These are phyloP conservation scores for Echinometra lucunter DNA, from an alignment of 53 echinoderm and acorn worm species.

Conservation along the genomic window DNA sequence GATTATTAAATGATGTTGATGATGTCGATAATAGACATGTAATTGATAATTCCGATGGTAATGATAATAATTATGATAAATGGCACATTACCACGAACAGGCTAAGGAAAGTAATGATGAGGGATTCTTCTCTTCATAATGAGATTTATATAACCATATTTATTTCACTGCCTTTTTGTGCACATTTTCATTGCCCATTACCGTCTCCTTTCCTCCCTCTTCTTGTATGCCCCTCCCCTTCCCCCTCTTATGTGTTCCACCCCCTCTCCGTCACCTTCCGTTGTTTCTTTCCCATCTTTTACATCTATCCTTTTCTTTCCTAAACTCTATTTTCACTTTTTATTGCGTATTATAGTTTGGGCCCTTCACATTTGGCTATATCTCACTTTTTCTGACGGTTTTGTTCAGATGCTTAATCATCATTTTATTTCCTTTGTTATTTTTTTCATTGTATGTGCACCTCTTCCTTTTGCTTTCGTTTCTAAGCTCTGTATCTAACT, in stretches of 20 bases:
- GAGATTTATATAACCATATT: too few species aligned
- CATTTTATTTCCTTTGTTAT: not conserved
- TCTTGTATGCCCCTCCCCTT: not conserved
- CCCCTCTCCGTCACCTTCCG: too few species aligned
- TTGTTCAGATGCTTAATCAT: not conserved
- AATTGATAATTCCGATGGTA: too few species aligned
- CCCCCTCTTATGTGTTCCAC: not conserved
- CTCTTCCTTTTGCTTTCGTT: not conserved
- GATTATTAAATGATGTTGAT: too few species aligned
- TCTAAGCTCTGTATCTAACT: not conserved
- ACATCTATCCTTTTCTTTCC: not conserved
- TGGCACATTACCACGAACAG: too few species aligned
- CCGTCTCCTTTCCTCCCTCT: too few species aligned
- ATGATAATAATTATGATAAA: too few species aligned
- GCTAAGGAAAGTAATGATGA: too few species aligned
- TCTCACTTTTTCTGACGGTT: not conserved
- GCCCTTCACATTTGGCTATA: not conserved
- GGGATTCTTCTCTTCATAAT: too few species aligned
- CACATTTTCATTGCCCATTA: too few species aligned
- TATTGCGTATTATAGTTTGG: too few species aligned
- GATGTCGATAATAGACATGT: too few species aligned
- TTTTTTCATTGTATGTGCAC: not conserved
- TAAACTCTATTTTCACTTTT: not conserved
- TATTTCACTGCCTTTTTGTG: not conserved
- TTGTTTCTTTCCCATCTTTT: not conserved